These are phyloP conservation scores for Mallotus villosus DNA, from an alignment of 2,797 vertebrate genomes.

Conservation along the genomic window DNA sequence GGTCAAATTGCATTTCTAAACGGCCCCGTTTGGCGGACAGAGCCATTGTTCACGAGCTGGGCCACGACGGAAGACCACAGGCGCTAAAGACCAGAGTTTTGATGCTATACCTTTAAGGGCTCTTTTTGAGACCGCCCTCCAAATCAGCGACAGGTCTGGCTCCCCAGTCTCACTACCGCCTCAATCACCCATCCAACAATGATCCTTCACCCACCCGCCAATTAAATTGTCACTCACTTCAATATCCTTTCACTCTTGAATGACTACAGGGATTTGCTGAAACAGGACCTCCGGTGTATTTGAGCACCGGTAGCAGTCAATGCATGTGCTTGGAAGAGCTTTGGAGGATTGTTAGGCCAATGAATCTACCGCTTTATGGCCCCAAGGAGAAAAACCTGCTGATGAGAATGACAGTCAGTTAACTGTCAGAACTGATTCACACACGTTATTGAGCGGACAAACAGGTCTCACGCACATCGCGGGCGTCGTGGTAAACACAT, in stretches of 20 bases:
- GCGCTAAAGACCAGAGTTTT: conserved; percentile 5
- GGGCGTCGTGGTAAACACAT: too few species aligned
- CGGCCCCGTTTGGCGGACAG: background rate
- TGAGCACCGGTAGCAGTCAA: background rate
- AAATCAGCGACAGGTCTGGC: conserved; percentile 20
- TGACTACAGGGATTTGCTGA: conserved; percentile 16
- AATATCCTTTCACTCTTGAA: background rate
- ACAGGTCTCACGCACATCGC: too few species aligned
- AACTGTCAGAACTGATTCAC: conserved; percentile 1
- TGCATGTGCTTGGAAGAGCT: background rate
- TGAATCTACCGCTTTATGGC: background rate
- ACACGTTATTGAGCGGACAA: background rate
- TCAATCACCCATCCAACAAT: conserved; percentile 44
- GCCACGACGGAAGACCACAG: conserved; percentile 17
- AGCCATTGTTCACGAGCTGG: conserved; percentile 2
- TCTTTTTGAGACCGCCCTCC: conserved; percentile 13
- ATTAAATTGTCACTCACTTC: conserved; percentile 44
- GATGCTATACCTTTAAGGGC: conserved; percentile 43
- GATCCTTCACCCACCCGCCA: conserved; percentile 41
- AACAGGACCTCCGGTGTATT: conserved; percentile 35
- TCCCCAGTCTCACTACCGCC: conserved; percentile 31
- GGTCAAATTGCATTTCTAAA: conserved; percentile 15
- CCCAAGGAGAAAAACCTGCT: background rate
- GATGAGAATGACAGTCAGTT: background rate
- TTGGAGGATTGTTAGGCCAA: background rate